Conservation (phyloP, 2,797 vertebrate genomes). For the Alcedo quadribrachys region DNA sequence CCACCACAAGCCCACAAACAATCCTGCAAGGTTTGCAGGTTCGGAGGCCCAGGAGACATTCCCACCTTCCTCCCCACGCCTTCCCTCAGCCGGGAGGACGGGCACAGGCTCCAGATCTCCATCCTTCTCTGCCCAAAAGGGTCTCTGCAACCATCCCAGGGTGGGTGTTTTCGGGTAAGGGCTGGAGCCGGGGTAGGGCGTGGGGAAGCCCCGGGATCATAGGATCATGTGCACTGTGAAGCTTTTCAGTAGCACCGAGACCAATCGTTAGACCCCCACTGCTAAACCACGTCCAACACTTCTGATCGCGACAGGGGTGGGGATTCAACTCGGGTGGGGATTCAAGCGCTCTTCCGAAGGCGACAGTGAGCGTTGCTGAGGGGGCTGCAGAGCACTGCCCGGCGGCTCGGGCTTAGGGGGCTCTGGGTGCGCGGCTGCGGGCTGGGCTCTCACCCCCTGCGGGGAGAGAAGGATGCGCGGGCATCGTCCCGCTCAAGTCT, state of each 20-base stretch:
- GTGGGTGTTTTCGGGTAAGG: not conserved
- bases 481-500: too few relatives aligned
- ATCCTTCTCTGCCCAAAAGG: not conserved
- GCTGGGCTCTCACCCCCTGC: accelerated
- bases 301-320: too few relatives aligned
- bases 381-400: accelerated
- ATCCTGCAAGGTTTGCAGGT: accelerated
- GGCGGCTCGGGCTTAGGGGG: not conserved
- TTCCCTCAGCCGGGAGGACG: not conserved
- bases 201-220: too few relatives aligned
- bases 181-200: not conserved
- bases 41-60: accelerated
- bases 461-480: not conserved
- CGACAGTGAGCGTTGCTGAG: not conserved
- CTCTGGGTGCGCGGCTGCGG: too few relatives aligned
- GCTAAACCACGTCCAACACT: too few relatives aligned
- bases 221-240: too few relatives aligned
- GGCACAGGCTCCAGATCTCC: not conserved
- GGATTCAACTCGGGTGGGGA: too few relatives aligned
- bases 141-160: too few relatives aligned
- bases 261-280: too few relatives aligned
- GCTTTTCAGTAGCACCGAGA: too few relatives aligned
- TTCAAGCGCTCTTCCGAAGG: too few relatives aligned
- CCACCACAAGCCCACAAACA: not conserved
- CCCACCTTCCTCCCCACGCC: accelerated